Percentiles rank a stretch among this genome's conserved stretches.
Conservation (phyloP, 2,113 vertebrate species). For the Ranitomeya variabilis region DNA sequence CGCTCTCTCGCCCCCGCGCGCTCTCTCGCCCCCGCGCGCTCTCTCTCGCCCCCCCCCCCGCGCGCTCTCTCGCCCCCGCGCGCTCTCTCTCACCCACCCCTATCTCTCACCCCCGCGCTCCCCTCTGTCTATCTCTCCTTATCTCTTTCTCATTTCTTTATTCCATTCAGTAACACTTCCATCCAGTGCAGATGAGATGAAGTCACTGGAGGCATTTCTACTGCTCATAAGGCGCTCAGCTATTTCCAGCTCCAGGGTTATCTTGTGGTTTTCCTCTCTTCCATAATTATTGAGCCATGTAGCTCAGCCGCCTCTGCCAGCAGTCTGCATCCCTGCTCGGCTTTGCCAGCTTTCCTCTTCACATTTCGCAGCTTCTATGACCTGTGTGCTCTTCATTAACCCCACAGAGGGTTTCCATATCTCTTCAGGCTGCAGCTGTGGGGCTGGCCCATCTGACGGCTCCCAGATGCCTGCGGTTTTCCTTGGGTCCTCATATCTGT, state of each 20-base stretch:
- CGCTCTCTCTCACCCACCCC: too few relatives aligned
- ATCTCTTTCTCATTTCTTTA: not conserved
- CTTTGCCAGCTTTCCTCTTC: constrained; percentile 7
- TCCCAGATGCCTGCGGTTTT: constrained; percentile 39
- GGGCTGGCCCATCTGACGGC: not conserved
- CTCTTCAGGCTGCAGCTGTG: not conserved
- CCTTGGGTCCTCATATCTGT: constrained; percentile 27
- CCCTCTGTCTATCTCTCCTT: too few relatives aligned
- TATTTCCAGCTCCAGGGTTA: constrained; percentile 30
- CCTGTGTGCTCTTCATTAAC: not conserved
- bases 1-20: too few relatives aligned
- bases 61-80: too few relatives aligned
- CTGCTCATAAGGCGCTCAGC: not conserved
- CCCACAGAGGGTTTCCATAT: not conserved
- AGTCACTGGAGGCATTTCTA: not conserved
- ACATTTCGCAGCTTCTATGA: constrained; percentile 34
- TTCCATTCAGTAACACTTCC: not conserved
- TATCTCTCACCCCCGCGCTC: too few relatives aligned
- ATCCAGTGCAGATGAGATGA: not conserved
- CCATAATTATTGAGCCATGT: constrained; percentile 10
- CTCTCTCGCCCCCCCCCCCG: too few relatives aligned
- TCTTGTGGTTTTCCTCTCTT: constrained; percentile 25
- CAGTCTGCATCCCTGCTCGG: constrained; percentile 8
- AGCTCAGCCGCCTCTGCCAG: not conserved
- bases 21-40: too few relatives aligned